Conservation (phyloP, 2,888 invertebrate species). For the Leistus spinibarbis region DNA sequence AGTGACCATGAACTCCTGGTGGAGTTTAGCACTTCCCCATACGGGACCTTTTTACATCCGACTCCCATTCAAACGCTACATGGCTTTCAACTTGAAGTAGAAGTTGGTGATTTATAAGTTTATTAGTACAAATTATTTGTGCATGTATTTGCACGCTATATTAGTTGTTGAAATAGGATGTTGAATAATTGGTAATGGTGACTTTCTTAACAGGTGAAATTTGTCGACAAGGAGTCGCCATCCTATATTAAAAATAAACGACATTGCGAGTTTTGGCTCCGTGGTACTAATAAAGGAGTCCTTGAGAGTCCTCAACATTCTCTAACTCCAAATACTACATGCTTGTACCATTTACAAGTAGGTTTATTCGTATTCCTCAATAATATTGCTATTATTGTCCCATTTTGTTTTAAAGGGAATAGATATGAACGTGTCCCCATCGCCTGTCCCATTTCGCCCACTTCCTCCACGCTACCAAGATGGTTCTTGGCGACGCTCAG, state of each 20-base stretch:
- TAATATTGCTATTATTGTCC: background rate
- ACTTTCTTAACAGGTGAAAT: conserved; percentile 70
- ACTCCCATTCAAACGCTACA: conserved; percentile 78
- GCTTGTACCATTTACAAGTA: conserved; percentile 80
- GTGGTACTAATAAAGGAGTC: conserved; percentile 79
- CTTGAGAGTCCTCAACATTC: conserved; percentile 85
- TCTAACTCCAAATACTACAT: conserved; percentile 85
- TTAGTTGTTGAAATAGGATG: background rate
- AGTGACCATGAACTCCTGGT: conserved; percentile 88
- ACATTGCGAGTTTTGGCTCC: conserved; percentile 84
- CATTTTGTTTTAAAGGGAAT: conserved; percentile 57
- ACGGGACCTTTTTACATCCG: conserved; percentile 85
- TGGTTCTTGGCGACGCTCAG: conserved; percentile 59
- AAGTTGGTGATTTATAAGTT: conserved; percentile 56
- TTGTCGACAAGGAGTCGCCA: conserved; percentile 82
- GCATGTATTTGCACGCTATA: background rate
- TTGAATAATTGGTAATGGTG: background rate
- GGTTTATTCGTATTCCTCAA: conserved; percentile 46
- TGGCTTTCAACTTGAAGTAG: conserved; percentile 89
- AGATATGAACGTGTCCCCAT: conserved; percentile 61
- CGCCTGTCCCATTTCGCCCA: conserved; percentile 63
- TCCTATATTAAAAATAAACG: conserved; percentile 85
- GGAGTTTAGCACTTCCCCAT: conserved; percentile 88
- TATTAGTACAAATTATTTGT: background rate
- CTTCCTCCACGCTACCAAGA: conserved; percentile 61